Percentiles rank a stretch among this genome's conserved stretches.
phyloP scores from a whole-genome alignment of 2,113 vertebrate genomes.

The Hyla sarda region DNA sequence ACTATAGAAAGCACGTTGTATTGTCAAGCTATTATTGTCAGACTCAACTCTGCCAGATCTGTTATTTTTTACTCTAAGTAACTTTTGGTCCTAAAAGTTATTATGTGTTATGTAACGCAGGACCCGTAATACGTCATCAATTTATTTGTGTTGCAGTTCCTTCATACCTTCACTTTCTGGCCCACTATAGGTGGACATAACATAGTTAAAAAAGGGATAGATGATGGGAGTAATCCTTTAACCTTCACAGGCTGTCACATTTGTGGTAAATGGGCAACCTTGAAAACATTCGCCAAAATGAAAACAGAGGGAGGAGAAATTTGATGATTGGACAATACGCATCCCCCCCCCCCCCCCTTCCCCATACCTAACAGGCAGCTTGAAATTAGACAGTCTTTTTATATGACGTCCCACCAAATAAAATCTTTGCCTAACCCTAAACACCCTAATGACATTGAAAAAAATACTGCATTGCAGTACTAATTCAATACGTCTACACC shows the following conservation, averaged over 20 bases:
- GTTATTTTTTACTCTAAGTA: too few relatives aligned
- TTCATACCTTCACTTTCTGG: neutral
- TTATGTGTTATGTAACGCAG: neutral
- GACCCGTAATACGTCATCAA: too few relatives aligned
- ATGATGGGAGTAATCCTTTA: neutral
- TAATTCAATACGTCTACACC: conserved; percentile 1
- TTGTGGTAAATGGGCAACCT: conserved; percentile 36
- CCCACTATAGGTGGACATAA: neutral
- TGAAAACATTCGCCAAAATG: too few relatives aligned
- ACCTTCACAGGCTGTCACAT: conserved; percentile 16
- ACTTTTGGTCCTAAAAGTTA: neutral
- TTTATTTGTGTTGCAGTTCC: neutral
- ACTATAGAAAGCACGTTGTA: too few relatives aligned
- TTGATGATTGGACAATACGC: too few relatives aligned
- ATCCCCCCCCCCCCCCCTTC: neutral
- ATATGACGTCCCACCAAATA: neutral
- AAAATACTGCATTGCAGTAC: conserved; percentile 59
- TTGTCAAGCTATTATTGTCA: too few relatives aligned
- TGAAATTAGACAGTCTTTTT: conserved; percentile 10
- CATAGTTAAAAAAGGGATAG: neutral
- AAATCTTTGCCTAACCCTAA: conserved; percentile 22
- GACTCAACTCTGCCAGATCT: too few relatives aligned
- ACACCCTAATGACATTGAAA: conserved; percentile 55
- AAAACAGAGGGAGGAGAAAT: conserved; percentile 43
- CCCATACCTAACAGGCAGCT: conserved; percentile 19